Percentiles rank a stretch among this genome's conserved stretches.
Conservation (phyloP, 2,797 vertebrate genomes). For the Picus viridis region DNA sequence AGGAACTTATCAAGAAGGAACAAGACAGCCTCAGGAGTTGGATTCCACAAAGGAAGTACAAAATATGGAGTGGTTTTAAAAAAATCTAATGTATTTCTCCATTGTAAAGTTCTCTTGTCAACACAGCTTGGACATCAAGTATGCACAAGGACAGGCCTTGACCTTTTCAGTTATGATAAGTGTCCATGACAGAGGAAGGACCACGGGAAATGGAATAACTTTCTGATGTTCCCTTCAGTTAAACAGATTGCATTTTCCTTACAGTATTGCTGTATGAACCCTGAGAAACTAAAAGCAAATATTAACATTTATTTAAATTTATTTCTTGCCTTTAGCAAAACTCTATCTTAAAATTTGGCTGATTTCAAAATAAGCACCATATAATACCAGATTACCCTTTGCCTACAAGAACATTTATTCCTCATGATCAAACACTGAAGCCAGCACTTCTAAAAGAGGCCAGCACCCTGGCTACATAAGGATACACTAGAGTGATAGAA, state of each 20-base stretch:
- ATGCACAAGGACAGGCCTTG: not conserved
- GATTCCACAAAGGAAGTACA: not conserved
- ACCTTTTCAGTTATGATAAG: conserved; percentile 18
- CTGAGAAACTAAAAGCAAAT: not conserved
- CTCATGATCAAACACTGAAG: not conserved
- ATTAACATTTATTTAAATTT: not conserved
- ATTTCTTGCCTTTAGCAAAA: not conserved
- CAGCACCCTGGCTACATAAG: not conserved
- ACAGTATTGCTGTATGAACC: not conserved
- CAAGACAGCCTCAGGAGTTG: conserved; percentile 6
- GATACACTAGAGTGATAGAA: not conserved
- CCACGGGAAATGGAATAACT: not conserved
- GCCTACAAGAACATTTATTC: not conserved
- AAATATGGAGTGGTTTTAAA: not conserved
- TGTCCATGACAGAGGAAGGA: not conserved
- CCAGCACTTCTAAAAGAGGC: not conserved
- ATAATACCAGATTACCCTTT: not conserved
- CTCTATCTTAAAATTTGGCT: not conserved
- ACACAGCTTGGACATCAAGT: not conserved
- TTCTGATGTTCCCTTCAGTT: not conserved
- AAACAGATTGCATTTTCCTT: not conserved
- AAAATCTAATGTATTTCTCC: not conserved
- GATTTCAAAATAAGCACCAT: not conserved
- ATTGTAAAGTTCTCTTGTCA: not conserved
- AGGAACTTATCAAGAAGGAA: conserved; percentile 13